phyloP scores from a whole-genome alignment of 1,140 invertebrate genomes.

The Acromyrmex charruanus region DNA sequence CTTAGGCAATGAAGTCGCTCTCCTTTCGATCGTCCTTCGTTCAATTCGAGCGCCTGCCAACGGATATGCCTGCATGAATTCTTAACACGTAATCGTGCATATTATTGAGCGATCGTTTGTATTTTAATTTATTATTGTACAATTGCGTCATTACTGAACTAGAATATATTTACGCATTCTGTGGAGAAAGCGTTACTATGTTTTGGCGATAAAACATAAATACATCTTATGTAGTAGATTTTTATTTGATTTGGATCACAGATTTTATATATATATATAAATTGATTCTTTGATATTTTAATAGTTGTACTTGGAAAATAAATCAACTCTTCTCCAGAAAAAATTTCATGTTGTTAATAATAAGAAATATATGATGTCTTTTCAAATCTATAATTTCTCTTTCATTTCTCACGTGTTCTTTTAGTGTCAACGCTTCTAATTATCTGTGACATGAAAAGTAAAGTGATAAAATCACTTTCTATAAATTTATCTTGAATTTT shows the following conservation, averaged over 20 bases:
- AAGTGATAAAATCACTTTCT: conserved; percentile 9
- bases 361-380: not conserved
- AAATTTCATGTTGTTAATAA: not conserved
- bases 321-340: not conserved
- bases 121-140: conserved; percentile 12
- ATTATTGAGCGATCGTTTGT: not conserved
- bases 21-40: conserved; percentile 80
- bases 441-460: not conserved
- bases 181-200: not conserved
- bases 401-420: not conserved
- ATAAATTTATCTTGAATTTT: not conserved
- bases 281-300: not conserved
- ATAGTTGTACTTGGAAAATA: not conserved
- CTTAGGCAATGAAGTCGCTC: conserved; percentile 76
- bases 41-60: conserved; percentile 63
- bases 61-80: conserved; percentile 48
- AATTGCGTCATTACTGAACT: not conserved
- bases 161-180: not conserved
- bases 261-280: not conserved
- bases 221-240: not conserved
- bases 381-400: not conserved
- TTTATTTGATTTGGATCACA: no score
- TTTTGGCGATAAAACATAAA: not conserved
- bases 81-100: conserved; percentile 25
- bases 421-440: not conserved